Evolutionary conservation across 2,113 vertebrate species (phyloP), one percentile per base, ranked within the genome.

Genomic region (Rhipidura dahli): DNA sequence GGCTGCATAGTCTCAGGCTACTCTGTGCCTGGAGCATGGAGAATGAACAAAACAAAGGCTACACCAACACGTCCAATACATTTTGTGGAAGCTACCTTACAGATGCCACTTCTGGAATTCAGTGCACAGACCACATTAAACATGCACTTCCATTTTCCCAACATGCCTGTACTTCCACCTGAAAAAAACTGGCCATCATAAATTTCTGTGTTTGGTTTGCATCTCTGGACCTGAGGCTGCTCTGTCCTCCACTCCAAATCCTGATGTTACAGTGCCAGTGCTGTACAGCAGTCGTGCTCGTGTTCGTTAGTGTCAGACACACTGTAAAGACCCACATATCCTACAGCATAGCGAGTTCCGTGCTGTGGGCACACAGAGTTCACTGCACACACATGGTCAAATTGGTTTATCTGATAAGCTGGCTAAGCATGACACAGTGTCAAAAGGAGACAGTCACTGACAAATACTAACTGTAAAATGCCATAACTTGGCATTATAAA

Each of bases 301-400:
- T 61, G 10, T 45, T 71, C 81, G 8, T n/a, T 40, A 18, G 60
- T 9, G 33, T 18, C n/a, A 33, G 70, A 31, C 7, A n/a, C 4
- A 2, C 6, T 20, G 28, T 17, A 23, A 44, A 49, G 39, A 49
- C 9, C 30, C 14, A 31, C 24, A 6, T 2, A 13, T 18, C 53
- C 71, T 19, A 23, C 40, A 40, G 50, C 42, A 15, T 56, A 57
- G 44, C 3, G 1, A 51, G 15, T 17, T n/a, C n/a, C 40, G 11
- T 0, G 1, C 26, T 84, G 61, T 27, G 0, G 1, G 35, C 54
- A 89, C 37, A 15, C 37, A 24, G 44, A 7, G 15, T 3, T 56
- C 63, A 33, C 10, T 69, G 49, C 27, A 57, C 3, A 0, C 5
- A 26, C 3, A 3, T 4, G 37, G 37, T 49, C 44, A 33, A 10